Percentiles rank a stretch among this genome's conserved stretches.
These are phyloP conservation scores for Apus apus DNA, from an alignment of 2,113 vertebrate species.

Conservation along the genomic window DNA sequence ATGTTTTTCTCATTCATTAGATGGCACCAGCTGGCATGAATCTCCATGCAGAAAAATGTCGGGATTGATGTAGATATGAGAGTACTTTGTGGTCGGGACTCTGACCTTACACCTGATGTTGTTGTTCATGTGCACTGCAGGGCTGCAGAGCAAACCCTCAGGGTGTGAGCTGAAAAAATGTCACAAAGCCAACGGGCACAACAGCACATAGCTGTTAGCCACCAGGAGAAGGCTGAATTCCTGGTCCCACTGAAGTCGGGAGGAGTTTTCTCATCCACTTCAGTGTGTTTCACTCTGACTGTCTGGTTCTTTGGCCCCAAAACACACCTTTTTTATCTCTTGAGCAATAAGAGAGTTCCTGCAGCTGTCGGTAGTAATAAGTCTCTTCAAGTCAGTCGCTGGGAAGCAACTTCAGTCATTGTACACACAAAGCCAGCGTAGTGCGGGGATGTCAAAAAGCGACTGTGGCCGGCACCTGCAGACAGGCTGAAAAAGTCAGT, in stretches of 20 bases:
- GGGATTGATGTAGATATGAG: not conserved
- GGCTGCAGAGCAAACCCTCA: not conserved
- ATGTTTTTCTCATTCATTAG: not conserved
- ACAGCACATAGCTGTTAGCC: not conserved
- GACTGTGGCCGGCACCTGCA: not conserved
- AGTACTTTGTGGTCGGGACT: not conserved
- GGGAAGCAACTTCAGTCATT: not conserved
- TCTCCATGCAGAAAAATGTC: not conserved
- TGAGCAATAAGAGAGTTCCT: conserved; percentile 16
- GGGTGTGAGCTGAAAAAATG: not conserved
- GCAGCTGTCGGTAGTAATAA: conserved; percentile 8
- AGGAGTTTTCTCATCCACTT: not conserved
- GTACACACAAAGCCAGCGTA: conserved; percentile 9
- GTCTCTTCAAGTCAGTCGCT: not conserved
- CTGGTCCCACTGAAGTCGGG: not conserved
- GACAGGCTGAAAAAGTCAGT: conserved; percentile 34
- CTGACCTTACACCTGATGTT: not conserved
- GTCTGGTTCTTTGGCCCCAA: not conserved
- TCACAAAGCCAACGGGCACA: not conserved
- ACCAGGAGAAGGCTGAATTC: not conserved
- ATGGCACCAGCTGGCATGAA: not conserved
- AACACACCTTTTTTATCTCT: conserved; percentile 15
- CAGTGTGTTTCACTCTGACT: not conserved
- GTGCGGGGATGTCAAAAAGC: not conserved
- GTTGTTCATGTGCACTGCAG: not conserved